A percentile compares a stretch with the other conserved stretches of the same genome.
Conservation (phyloP, 2,888 invertebrate genomes). For the Hydropsyche betteni region DNA sequence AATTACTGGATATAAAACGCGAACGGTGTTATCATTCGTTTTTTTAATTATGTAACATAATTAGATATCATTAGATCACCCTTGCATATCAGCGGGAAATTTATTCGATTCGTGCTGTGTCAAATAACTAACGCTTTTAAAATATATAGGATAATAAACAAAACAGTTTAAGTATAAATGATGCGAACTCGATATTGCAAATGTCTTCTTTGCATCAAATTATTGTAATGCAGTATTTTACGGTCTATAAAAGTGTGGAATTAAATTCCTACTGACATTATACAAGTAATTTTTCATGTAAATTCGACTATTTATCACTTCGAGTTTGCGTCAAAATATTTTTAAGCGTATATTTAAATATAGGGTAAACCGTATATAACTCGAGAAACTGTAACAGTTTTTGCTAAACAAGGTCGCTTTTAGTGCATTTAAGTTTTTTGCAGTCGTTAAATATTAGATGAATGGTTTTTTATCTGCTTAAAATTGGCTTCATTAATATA, state of each 20-base stretch:
- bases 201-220: too few species aligned
- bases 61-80: conserved; percentile 5
- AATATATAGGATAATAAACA: too few species aligned
- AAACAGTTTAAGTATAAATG: too few species aligned
- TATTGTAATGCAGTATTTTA: too few species aligned
- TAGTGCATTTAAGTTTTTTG: conserved; percentile 21
- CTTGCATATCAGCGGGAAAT: background rate
- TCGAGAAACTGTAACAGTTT: conserved; percentile 25
- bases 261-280: too few species aligned
- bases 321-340: background rate
- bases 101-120: background rate
- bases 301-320: background rate
- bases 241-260: too few species aligned
- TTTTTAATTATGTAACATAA: background rate
- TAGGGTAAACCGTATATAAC: conserved; percentile 19
- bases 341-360: conserved; percentile 22
- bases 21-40: background rate
- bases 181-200: too few species aligned
- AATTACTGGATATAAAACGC: background rate
- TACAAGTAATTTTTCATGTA: background rate
- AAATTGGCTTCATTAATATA: conserved; percentile 26
- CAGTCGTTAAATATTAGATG: background rate
- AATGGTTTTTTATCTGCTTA: conserved; percentile 1
- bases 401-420: conserved; percentile 14
- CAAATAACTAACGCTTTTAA: too few species aligned